Evolutionary conservation across 2,888 invertebrate genomes (phyloP).

Genomic region (Andrena marginata): DNA sequence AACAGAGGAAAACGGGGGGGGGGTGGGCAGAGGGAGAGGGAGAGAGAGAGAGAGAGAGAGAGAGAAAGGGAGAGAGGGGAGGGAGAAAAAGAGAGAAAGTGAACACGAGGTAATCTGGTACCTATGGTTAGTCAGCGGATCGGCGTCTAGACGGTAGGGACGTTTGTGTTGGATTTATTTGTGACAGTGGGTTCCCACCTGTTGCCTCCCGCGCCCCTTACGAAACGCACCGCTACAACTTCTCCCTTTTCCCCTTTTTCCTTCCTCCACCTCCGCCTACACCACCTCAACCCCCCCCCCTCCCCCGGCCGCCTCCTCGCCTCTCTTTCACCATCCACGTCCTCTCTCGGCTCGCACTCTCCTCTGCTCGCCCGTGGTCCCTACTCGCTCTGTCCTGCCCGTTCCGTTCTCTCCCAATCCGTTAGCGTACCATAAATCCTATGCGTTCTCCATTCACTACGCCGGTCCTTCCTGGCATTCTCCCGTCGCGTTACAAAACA

Average conservation of each 20-base stretch:
- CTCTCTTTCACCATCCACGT: conserved; percentile 44
- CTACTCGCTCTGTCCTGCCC: conserved; percentile 23
- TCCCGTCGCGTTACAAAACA: conserved; percentile 50
- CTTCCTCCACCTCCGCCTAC: conserved; percentile 41
- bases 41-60: too few relatives aligned
- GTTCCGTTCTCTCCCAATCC: conserved; percentile 45
- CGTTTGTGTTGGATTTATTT: conserved; percentile 82
- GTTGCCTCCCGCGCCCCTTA: conserved; percentile 81
- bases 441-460: conserved; percentile 63
- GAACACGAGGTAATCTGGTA: conserved; percentile 74
- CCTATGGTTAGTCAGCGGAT: conserved; percentile 79
- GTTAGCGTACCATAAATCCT: conserved; percentile 61
- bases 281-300: conserved; percentile 10
- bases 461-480: conserved; percentile 55
- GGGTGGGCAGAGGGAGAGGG: not conserved
- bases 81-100: conserved; percentile 40
- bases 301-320: conserved; percentile 30
- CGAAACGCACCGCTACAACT: conserved; percentile 73
- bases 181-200: conserved; percentile 82
- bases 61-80: not conserved
- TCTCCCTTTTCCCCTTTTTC: conserved; percentile 63
- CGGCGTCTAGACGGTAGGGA: conserved; percentile 81
- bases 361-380: conserved; percentile 9
- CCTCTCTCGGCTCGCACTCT: conserved; percentile 37
- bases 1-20: not conserved